Percentiles rank a stretch among this genome's conserved stretches.
These are phyloP conservation scores for Myrmophylax atrothorax DNA, from an alignment of 2,113 vertebrate genomes.

Conservation along the genomic window DNA sequence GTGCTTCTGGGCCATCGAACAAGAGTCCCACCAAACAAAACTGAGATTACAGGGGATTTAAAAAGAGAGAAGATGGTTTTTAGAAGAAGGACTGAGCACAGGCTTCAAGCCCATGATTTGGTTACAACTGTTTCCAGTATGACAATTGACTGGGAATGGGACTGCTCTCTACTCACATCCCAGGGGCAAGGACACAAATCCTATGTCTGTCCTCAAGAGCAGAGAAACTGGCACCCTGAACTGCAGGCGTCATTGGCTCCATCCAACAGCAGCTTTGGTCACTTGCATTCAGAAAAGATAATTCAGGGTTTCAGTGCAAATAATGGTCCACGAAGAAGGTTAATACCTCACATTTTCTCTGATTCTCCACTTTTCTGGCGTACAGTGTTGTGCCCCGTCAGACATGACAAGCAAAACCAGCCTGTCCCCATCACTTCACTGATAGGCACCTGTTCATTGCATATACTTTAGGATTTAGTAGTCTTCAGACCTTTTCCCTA, in stretches of 20 bases:
- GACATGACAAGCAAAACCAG: background rate
- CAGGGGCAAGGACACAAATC: background rate
- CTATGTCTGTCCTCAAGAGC: rapidly evolving
- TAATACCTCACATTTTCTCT: rapidly evolving
- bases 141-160: background rate
- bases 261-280: background rate
- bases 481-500: background rate
- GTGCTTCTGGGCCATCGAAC: background rate
- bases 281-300: background rate
- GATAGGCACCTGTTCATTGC: background rate
- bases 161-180: rapidly evolving
- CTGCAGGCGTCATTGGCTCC: background rate
- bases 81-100: background rate
- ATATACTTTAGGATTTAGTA: background rate
- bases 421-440: background rate
- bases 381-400: background rate
- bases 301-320: background rate
- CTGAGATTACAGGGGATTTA: background rate
- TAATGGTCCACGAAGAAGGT: background rate
- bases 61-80: background rate
- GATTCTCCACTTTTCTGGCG: background rate
- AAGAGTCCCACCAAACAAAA: background rate
- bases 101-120: background rate
- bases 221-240: background rate
- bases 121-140: rapidly evolving